phyloP scores from a whole-genome alignment of 2,888 invertebrate genomes.

The Lingula anatina region DNA sequence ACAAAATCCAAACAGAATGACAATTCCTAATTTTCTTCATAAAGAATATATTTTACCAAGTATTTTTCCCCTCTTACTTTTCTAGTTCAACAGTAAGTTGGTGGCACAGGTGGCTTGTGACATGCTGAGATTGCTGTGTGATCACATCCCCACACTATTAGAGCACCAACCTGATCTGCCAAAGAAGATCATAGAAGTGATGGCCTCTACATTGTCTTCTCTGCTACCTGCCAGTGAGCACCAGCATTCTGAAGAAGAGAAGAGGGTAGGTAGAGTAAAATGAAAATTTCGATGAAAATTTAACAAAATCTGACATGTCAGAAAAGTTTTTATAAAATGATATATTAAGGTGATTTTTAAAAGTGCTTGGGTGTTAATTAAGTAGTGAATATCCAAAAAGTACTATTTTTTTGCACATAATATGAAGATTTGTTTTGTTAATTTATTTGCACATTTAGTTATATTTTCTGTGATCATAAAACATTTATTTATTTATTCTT shows the following conservation, averaged over 20 bases:
- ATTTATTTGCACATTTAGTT: too few relatives aligned
- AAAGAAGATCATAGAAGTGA: slow-evolving; percentile 52
- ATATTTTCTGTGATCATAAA: too few relatives aligned
- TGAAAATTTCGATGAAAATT: not conserved
- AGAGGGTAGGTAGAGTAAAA: slow-evolving; percentile 41
- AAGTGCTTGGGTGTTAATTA: too few relatives aligned
- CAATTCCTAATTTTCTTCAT: too few relatives aligned
- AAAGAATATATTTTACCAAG: too few relatives aligned
- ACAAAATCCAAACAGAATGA: too few relatives aligned
- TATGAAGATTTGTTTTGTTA: too few relatives aligned
- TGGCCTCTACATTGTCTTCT: slow-evolving; percentile 54
- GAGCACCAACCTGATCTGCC: slow-evolving; percentile 70
- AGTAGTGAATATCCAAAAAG: too few relatives aligned
- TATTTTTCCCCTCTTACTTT: too few relatives aligned
- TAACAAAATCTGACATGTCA: not conserved
- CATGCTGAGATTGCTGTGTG: slow-evolving; percentile 70
- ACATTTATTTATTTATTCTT: slow-evolving; percentile 3
- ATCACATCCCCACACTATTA: slow-evolving; percentile 71
- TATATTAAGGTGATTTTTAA: too few relatives aligned
- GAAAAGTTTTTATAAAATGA: not conserved
- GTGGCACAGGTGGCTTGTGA: slow-evolving; percentile 83
- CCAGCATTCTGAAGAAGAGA: slow-evolving; percentile 60
- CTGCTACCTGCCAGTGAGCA: slow-evolving; percentile 52
- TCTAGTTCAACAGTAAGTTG: slow-evolving; percentile 72
- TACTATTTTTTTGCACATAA: too few relatives aligned